Evolutionary conservation across 2,113 vertebrate genomes (phyloP), one percentile per base, ranked within the genome.

Genomic region (Pseudorectes ferrugineus): DNA sequence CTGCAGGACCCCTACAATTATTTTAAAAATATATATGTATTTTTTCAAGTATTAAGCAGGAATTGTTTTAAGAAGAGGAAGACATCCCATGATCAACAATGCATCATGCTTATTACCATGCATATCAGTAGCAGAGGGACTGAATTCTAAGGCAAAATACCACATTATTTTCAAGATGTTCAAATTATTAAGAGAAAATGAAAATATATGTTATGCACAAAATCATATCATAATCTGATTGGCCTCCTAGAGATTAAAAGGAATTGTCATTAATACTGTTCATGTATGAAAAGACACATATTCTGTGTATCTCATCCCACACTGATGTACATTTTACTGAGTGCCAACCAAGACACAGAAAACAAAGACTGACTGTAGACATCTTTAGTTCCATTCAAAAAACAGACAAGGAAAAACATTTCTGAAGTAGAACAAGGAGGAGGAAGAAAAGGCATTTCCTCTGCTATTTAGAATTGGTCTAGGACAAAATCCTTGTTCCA

Each of bases 1-100:
- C 98, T 96, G 98, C 97, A 68, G 98, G 98, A 92, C 98, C 98
- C 98, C 99, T 99, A 89, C 11, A 58, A 92, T 82, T 71, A 92
- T 80, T 52, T 31, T 2, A 14, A 72, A 94, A 46, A 72, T 7
- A 67, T 2, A 40, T 15, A 61, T 13, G 10, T 19, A 40, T 43
- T 76, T 68, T 79, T 46, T 68, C 42, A 80, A 38, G 24, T 21
- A 61, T 40, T 24, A 63, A 42, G 70, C 10, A 55, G 28, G 21
- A 79, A 11, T 43, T 54, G 10, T 24, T 68, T 49, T 26, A 68
- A 68, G 16, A 72, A 13, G 11, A 72, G 18, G 14, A 84, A 59
- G 8, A 85, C 40, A 49, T 76, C 17, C 10, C 26, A 85, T 0
- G 0, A 76, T 28, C 45, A 61, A 31, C 26, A 46, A 24, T 25